Evolutionary conservation across 1,140 invertebrate genomes (phyloP).

Genomic region (Scaptomyza pallida): DNA sequence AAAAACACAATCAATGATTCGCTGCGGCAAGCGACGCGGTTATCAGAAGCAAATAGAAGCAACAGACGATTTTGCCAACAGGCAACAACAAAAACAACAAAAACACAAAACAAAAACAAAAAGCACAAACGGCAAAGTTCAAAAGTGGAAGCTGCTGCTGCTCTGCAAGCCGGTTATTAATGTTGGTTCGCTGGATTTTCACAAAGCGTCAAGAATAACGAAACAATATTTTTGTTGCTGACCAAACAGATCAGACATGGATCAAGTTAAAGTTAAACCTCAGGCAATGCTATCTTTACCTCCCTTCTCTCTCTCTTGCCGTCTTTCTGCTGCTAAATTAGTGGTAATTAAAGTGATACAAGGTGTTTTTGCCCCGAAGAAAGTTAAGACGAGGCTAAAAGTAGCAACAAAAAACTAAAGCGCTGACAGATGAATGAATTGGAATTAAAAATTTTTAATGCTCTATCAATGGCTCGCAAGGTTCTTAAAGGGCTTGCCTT

Average conservation of each 20-base stretch:
- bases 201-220: conserved; percentile 22
- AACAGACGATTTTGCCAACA: conserved; percentile 27
- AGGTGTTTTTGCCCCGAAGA: conserved; percentile 65
- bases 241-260: conserved; percentile 27
- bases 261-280: conserved; percentile 43
- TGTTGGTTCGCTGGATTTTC: conserved; percentile 3
- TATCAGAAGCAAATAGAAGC: conserved; percentile 68
- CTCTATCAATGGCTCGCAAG: not conserved
- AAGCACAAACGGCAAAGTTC: conserved; percentile 13
- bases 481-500: not conserved
- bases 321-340: conserved; percentile 55
- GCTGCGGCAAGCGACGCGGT: conserved; percentile 65
- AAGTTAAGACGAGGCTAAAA: conserved; percentile 46
- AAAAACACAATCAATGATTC: conserved; percentile 74
- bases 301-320: conserved; percentile 1
- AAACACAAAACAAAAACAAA: not conserved
- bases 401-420: conserved; percentile 28
- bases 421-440: conserved; percentile 39
- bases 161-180: not conserved
- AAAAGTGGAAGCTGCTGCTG: conserved; percentile 3
- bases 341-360: conserved; percentile 75
- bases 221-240: conserved; percentile 62
- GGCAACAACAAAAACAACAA: not conserved
- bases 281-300: conserved; percentile 4
- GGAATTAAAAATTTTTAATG: conserved; percentile 35